Percentiles rank a stretch among this genome's conserved stretches.
Evolutionary conservation across 1,140 invertebrate species (phyloP).

Genomic region (Rhynchophorus ferrugineus): DNA sequence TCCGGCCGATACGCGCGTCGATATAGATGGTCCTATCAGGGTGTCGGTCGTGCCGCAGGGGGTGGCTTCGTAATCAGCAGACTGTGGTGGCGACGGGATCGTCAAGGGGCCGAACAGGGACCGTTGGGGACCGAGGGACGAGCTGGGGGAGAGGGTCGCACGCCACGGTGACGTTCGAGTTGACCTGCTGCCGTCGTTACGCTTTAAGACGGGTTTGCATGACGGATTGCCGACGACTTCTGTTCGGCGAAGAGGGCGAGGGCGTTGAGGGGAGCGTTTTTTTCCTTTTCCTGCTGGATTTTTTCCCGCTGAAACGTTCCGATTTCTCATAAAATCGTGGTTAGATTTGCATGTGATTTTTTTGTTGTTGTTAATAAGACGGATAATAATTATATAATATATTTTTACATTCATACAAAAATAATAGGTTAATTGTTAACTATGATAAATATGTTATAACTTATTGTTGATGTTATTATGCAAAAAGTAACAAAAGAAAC

Average conservation of each 20-base stretch:
- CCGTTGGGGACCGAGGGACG: conserved; percentile 10
- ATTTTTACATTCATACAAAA: too few relatives aligned
- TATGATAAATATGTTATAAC: too few relatives aligned
- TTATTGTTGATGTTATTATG: too few relatives aligned
- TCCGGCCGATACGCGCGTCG: conserved; percentile 7
- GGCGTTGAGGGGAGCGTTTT: not conserved
- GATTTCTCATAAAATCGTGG: too few relatives aligned
- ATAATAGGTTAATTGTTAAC: too few relatives aligned
- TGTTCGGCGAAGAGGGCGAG: not conserved
- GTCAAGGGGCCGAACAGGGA: conserved; percentile 19
- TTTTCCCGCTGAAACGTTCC: too few relatives aligned
- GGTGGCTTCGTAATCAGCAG: conserved; percentile 37
- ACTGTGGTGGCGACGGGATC: conserved; percentile 31
- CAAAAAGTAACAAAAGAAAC: too few relatives aligned
- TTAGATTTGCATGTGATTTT: too few relatives aligned
- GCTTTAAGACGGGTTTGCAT: conserved; percentile 10
- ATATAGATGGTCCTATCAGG: conserved; percentile 11
- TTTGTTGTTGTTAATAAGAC: too few relatives aligned
- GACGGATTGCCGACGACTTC: conserved; percentile 3
- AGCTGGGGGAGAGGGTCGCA: conserved; percentile 25
- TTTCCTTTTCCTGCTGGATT: too few relatives aligned
- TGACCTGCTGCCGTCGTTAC: conserved; percentile 38
- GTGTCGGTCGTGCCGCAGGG: conserved; percentile 23
- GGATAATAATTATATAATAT: too few relatives aligned
- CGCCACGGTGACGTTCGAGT: conserved; percentile 36